Base-by-base conservation (phyloP, 2,113 vertebrate species). In the Bothrops jararaca region DNA sequence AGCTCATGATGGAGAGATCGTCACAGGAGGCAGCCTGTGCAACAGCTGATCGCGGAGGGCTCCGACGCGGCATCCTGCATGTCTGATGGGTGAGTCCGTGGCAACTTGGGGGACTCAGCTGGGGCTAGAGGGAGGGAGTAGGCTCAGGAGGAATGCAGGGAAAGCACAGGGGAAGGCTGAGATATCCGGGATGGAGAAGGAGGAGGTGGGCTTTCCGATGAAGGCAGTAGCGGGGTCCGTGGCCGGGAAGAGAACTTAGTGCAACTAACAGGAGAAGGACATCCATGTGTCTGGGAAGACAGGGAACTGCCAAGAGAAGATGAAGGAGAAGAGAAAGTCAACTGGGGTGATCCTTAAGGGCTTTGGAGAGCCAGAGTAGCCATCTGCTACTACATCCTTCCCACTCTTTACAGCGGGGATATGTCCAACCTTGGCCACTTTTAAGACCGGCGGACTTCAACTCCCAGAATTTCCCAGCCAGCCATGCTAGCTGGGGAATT, bases 201-300 rank as follows among this genome's bases (percentile, higher is more conserved):
- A 4, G 92, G 89, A 0, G 92, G 39, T 11, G 89, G 89, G 48
- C 56, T 89, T 18, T 64, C 87, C 4, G 90, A 53, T 4, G 11
- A 42, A 10, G 50, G 58, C 39, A 93, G 93, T 11, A 89, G 87
- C 92, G 93, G 93, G 93, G 93, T 0, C 93, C 91, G 18, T 95
- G 96, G 86, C 95, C 94, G 12, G 94, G 95, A 1, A 94, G 96
- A 54, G 34, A 96, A 93, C 34, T 97, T 95, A 3, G 96, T 93
- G 56, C 95, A 94, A 86, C 89, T 95, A 26, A 96, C 90, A 13
- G 96, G 96, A 1, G 96, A 97, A 7, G 96, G 95, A 23, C 96
- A 58, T 80, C 89, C 74, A 1, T 91, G 54, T 0, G 88, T 89
- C 92, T 94, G 95, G 74, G 96, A 90, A 29, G 92, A 74, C 80